Base-by-base conservation (phyloP, 2,888 invertebrate species). In the Agrilus mali region DNA sequence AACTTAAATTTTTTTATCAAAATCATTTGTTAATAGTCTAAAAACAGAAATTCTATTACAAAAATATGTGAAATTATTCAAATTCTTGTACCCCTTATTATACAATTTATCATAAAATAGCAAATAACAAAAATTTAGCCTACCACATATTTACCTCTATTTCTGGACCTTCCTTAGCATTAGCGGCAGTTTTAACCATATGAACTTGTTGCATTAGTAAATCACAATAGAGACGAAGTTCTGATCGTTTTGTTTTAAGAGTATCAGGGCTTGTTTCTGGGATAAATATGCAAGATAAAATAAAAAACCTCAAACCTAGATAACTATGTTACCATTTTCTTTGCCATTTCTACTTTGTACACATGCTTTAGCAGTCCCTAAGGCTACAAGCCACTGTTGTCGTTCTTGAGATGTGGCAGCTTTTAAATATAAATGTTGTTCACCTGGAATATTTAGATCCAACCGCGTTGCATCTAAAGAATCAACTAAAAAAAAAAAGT, bases 151-250 rank as follows among this genome's bases (percentile, higher is more conserved):
- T 53, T 58, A 79, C 79, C 68, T 76, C 69, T 42, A 77, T 56
- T 60, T 80, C 75, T 32, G 78, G 78, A 15, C 73, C 73, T 52
- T 65, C 67, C 50, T 75, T 71, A 47, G 65, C 63, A 47, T 66
- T 73, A 8, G 75, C 74, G 44, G 79, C 78, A 63, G 75, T 77
- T 63, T 82, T 82, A 1, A 84, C 74, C 43, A 76, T 77, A 68
- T 86, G 85, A 2, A 85, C 84, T 68, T 86, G 86, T 63, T 87
- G 86, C 83, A 86, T 85, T 56, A 87, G 69, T 34, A 86, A 70
- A 65, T 87, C 86, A 70, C 86, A 86, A 63, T 86, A 86, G 27
- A 86, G 69, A 49, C 84, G 69, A 50, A 87, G 66, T 62, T 87
- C 86, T 7, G 84, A 82, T 59, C 83, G 82, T 62, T 86, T 86